Evolutionary conservation across 1,140 invertebrate species (phyloP).

Genomic region (Leptestheria dahalacensis): DNA sequence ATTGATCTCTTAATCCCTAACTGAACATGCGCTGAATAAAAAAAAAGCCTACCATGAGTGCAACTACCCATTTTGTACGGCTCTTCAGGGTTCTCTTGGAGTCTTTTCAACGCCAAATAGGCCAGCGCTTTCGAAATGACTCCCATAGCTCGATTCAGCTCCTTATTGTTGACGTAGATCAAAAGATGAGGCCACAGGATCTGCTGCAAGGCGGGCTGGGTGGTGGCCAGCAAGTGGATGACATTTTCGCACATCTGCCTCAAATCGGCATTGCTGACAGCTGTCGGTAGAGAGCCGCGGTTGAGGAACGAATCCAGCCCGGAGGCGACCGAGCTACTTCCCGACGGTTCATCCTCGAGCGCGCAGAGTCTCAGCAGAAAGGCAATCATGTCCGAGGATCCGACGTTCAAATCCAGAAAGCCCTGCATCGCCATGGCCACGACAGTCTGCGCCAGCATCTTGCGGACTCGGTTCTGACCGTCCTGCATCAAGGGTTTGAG

Average conservation of each 20-base stretch:
- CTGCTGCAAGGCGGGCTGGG: not conserved
- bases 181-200: not conserved
- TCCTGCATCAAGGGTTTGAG: not conserved
- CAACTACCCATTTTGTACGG: not conserved
- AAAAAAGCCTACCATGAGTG: not conserved
- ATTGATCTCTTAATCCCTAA: no score
- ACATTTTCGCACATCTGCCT: constrained; percentile 7
- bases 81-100: not conserved
- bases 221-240: constrained; percentile 3
- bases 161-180: not conserved
- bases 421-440: constrained; percentile 9
- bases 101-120: not conserved
- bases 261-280: not conserved
- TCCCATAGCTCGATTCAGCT: constrained; percentile 3
- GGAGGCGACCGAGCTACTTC: not conserved
- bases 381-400: constrained; percentile 3
- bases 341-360: not conserved
- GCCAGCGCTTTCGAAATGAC: not conserved
- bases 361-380: constrained; percentile 4
- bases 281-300: not conserved
- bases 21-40: no score
- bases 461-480: not conserved
- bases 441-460: not conserved
- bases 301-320: not conserved
- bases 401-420: not conserved